Evolutionary conservation across 2,797 vertebrate genomes (phyloP), one percentile per base, ranked within the genome.

Genomic region (Rhabdomys pumilio): DNA sequence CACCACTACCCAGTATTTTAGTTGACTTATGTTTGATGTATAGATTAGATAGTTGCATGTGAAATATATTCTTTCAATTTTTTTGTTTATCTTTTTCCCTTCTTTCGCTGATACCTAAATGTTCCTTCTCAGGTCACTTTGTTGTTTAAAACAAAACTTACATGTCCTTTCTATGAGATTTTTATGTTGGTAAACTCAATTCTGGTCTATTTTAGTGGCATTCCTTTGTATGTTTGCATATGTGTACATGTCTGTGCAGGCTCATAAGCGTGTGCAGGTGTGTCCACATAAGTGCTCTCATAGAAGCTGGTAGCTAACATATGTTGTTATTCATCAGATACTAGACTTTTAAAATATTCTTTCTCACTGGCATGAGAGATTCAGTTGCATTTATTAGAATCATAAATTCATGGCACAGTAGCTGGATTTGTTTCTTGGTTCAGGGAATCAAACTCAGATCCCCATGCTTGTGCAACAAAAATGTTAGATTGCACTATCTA

Each of bases 71-170:
- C 90, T 20, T 92, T 90, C 14, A 79, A 29, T 26, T 1, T 53
- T 93, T 76, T 61, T 90, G 26, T 94, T 95, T 67, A 85, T n/a
- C 8, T 53, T 61, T 84, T 53, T 41, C 41, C 20, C 61, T 50
- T 44, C 59, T 50, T 91, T 14, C 79, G 38, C 53, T 61, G 61
- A 89, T 92, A 31, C 53, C 87, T 53, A 88, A 76, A 79, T 76
- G 26, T 90, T 88, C 4, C 13, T 59, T 72, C 38, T 77, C 34
- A 19, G 22, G 24, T 81, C 38, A 88, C 75, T 92, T 41, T 57
- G 38, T 8, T 84, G 65, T 91, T 38, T 50, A 29, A 83, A 94
- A 83, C 47, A 10, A 10, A 90, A 73, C 13, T 2, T 15, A 57
- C 38, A 55, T 9, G 1, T n/a, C 11, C 14, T 57, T 80, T 79